Conservation (phyloP, 30 jellyfish, hydroid and myxozoan genomes). For the Pelagia noctiluca region DNA sequence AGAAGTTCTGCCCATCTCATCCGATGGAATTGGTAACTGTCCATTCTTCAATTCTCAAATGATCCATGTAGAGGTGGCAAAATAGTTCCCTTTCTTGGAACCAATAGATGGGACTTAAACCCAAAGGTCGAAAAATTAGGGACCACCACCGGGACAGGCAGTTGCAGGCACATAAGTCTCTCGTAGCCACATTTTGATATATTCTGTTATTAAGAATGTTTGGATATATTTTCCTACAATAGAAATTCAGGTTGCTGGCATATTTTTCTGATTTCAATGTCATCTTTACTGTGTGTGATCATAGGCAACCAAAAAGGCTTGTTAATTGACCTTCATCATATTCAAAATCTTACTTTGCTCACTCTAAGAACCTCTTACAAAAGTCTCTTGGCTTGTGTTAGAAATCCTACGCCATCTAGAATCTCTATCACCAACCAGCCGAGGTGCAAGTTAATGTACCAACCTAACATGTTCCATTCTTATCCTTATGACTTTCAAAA, state of each 20-base stretch:
- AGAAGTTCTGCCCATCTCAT: conserved; percentile 51
- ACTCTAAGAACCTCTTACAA: too few species aligned
- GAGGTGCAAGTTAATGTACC: background rate
- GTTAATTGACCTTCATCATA: too few species aligned
- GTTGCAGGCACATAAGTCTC: background rate
- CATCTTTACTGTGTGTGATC: too few species aligned
- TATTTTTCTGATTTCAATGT: too few species aligned
- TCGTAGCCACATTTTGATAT: background rate
- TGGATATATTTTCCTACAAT: too few species aligned
- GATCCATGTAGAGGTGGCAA: background rate
- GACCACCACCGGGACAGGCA: background rate
- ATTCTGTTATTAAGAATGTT: background rate
- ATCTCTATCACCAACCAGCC: background rate
- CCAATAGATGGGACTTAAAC: background rate
- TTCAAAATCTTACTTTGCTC: too few species aligned
- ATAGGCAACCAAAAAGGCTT: too few species aligned
- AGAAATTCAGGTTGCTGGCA: too few species aligned
- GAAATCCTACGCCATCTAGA: background rate
- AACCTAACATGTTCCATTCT: background rate
- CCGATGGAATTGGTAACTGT: conserved; percentile 45
- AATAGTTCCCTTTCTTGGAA: too few species aligned
- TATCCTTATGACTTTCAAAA: background rate
- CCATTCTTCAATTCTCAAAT: background rate
- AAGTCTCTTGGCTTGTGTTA: too few species aligned
- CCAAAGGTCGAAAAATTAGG: background rate